Conservation (phyloP, 2,888 invertebrate species). For the Nomada fucata region DNA sequence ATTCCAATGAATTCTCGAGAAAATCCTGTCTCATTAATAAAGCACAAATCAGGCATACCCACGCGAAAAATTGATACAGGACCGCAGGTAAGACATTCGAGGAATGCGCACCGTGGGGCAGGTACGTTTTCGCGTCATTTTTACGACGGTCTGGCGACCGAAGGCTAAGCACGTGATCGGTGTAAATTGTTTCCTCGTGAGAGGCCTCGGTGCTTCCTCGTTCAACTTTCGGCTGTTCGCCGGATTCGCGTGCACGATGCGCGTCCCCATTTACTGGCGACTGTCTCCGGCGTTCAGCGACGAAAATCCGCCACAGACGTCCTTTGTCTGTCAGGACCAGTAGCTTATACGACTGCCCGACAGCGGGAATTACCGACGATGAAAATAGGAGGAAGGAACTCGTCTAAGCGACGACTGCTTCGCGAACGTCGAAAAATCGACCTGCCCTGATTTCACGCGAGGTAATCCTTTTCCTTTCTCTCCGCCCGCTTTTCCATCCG, state of each 20-base stretch:
- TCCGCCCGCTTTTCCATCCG: conserved; percentile 15
- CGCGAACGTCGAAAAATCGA: conserved; percentile 70
- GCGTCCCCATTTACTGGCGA: conserved; percentile 46
- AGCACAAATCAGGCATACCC: too few relatives aligned
- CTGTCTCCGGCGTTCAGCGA: conserved; percentile 49
- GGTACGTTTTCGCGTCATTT: not conserved
- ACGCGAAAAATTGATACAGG: too few relatives aligned
- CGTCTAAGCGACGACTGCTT: conserved; percentile 57
- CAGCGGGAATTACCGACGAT: conserved; percentile 61
- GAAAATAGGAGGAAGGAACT: conserved; percentile 69
- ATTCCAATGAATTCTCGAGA: not conserved
- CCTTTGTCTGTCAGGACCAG: conserved; percentile 62
- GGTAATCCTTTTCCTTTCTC: conserved; percentile 66
- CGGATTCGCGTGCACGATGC: conserved; percentile 32
- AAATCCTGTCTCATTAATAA: not conserved
- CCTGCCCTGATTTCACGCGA: conserved; percentile 66
- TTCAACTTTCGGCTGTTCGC: conserved; percentile 8
- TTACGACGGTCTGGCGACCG: not conserved
- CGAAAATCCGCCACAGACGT: conserved; percentile 51
- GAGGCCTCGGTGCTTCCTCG: not conserved
- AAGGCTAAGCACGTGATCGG: conserved; percentile 25
- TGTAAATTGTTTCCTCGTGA: conserved; percentile 34
- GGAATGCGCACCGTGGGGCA: not conserved
- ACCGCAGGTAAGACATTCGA: not conserved
- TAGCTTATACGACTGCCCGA: conserved; percentile 56